Percentiles rank a stretch among this genome's conserved stretches.
Conservation (phyloP, 2,113 vertebrate species). For the Butastur rufipennis region DNA sequence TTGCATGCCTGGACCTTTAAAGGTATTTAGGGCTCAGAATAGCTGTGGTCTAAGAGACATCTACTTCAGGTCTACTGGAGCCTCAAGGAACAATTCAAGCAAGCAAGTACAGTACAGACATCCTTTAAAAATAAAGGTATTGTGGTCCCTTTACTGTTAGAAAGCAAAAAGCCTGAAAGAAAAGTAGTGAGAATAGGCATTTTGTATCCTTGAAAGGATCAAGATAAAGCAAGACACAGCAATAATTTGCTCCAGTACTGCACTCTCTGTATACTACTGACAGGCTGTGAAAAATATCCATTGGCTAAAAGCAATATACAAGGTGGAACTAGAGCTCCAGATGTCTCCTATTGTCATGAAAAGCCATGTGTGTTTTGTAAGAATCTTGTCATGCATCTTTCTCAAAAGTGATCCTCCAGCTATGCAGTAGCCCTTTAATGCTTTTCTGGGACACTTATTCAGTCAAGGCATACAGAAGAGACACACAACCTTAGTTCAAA, state of each 20-base stretch:
- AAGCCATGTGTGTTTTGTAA: not conserved
- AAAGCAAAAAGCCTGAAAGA: not conserved
- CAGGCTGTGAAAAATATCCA: not conserved
- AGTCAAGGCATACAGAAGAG: not conserved
- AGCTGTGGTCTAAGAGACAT: not conserved
- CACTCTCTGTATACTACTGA: not conserved
- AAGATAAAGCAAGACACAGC: not conserved
- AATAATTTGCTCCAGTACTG: not conserved
- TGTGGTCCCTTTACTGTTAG: not conserved
- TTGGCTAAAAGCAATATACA: not conserved
- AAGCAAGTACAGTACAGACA: not conserved
- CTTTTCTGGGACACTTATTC: not conserved
- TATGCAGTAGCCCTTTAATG: not conserved
- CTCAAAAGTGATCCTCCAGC: not conserved
- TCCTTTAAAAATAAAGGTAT: not conserved
- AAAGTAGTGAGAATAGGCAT: not conserved
- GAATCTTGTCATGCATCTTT: not conserved
- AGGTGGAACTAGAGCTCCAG: not conserved
- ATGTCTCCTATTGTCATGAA: not conserved
- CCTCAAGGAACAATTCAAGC: not conserved
- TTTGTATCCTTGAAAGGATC: conserved; percentile 3
- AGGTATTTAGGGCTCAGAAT: not conserved
- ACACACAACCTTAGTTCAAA: not conserved
- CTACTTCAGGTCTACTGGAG: not conserved
- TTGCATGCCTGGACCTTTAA: not conserved